Evolutionary conservation across 2,113 vertebrate species (phyloP).

Genomic region (Propithecus coquereli): DNA sequence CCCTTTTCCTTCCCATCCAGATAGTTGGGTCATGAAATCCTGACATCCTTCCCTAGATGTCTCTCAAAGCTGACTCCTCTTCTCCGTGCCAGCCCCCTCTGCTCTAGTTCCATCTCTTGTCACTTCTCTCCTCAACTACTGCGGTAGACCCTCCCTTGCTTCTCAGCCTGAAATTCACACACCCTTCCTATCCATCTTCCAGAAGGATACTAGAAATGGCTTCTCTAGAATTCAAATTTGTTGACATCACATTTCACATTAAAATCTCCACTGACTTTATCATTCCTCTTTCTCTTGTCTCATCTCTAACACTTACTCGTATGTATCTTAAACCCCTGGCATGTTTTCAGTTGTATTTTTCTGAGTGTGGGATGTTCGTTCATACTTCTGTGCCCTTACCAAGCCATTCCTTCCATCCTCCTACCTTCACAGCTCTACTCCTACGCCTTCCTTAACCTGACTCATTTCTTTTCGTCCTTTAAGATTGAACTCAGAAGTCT

Average conservation of each 20-base stretch:
- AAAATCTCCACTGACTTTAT: not conserved
- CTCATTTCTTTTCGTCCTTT: not conserved
- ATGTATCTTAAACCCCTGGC: not conserved
- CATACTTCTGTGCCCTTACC: not conserved
- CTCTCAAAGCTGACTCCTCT: not conserved
- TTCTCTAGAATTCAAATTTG: not conserved
- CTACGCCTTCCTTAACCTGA: not conserved
- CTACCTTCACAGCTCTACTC: not conserved
- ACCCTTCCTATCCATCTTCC: not conserved
- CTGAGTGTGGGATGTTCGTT: not conserved
- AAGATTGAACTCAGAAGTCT: conserved; percentile 3
- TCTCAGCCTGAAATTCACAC: not conserved
- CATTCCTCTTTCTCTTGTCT: not conserved
- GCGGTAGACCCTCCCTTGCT: not conserved
- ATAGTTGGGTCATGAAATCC: not conserved
- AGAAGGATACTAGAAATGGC: not conserved
- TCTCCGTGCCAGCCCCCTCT: not conserved
- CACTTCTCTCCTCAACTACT: not conserved
- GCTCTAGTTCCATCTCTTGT: not conserved
- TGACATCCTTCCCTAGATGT: not conserved
- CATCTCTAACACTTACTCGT: not conserved
- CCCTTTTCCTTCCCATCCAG: not conserved
- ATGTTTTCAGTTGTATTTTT: not conserved
- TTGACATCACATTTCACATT: not conserved
- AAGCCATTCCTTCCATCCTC: not conserved